Percentiles rank a stretch among this genome's conserved stretches.
These are phyloP conservation scores for Enteromius viviparus DNA, from an alignment of 2,797 vertebrate genomes.

Conservation along the genomic window DNA sequence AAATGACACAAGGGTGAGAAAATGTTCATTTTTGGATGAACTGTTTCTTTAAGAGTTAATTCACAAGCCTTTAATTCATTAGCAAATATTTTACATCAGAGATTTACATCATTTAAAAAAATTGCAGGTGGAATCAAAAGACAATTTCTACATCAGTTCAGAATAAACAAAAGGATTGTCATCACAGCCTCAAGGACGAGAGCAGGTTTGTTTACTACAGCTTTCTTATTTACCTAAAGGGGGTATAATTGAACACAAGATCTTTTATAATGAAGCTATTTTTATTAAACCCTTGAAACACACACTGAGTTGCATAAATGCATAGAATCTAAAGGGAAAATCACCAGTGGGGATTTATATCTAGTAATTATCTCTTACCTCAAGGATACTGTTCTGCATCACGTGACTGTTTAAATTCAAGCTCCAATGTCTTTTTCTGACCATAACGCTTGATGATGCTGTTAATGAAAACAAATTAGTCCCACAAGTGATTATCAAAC, in stretches of 20 bases:
- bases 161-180: background rate
- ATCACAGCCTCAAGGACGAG: background rate
- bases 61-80: background rate
- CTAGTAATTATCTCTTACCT: slow-evolving; percentile 39
- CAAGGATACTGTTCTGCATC: slow-evolving; percentile 11
- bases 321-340: slow-evolving; percentile 16
- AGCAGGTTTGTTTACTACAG: slow-evolving; percentile 21
- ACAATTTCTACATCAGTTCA: background rate
- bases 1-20: background rate
- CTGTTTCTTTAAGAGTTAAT: background rate
- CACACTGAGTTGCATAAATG: background rate
- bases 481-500: background rate
- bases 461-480: slow-evolving; percentile 32
- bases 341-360: slow-evolving; percentile 13
- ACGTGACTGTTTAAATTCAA: slow-evolving; percentile 14
- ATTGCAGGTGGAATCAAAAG: background rate
- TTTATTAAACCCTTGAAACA: background rate
- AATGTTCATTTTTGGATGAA: background rate
- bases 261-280: slow-evolving; percentile 23
- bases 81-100: background rate
- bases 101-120: background rate
- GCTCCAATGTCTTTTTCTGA: background rate
- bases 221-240: slow-evolving; percentile 30
- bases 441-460: background rate
- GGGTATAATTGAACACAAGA: slow-evolving; percentile 24